Base-by-base conservation (phyloP, 2,113 vertebrate species). In the Orycteropus afer region DNA sequence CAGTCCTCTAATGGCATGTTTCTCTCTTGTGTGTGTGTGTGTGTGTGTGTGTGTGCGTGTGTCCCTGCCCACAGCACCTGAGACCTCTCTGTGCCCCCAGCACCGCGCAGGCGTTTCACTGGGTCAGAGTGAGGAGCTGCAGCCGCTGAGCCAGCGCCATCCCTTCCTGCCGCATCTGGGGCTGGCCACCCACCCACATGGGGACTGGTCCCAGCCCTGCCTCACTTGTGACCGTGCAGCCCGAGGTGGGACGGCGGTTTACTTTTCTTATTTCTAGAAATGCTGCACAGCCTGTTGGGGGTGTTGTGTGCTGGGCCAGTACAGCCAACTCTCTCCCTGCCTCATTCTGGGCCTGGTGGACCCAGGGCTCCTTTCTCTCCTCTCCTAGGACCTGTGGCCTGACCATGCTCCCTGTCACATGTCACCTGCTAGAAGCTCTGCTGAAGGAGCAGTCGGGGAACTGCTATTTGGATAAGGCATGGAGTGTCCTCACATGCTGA, bases 241-340 rank as follows among this genome's bases (percentile, higher is more conserved):
- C 97, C 96, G 94, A 97, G 95, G 97, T 97, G 97, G 96, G 97
- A 97, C 57, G 94, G 97, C 90, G 82, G 95, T 97, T 97, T 96
- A 94, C 95, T 97, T 97, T 96, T 94, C 76, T 97, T 81, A 84
- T 96, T 96, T 71, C 63, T 96, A 92, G 92, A 97, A 92, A 91
- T 65, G 69, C 85, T 78, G 79, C 80, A 90, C 90, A 78, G 92
- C 89, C 95, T 97, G 88, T 82, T 88, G 95, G 85, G 92, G 89
- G 71, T 81, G 49, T 87, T n/a, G 78, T 92, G 90, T 73, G 73
- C 67, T 7, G 0, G 73, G 76, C 40, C 95, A 94, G 95, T 95
- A 96, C 93, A 96, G 95, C 96, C 96, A 96, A 95, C 96, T 97
- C 94, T 97, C 95, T 95, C 57, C 95, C 76, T 53, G 45, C 86